Base-by-base conservation (phyloP, 1,140 invertebrate species). In the Reticulitermes speratus region DNA sequence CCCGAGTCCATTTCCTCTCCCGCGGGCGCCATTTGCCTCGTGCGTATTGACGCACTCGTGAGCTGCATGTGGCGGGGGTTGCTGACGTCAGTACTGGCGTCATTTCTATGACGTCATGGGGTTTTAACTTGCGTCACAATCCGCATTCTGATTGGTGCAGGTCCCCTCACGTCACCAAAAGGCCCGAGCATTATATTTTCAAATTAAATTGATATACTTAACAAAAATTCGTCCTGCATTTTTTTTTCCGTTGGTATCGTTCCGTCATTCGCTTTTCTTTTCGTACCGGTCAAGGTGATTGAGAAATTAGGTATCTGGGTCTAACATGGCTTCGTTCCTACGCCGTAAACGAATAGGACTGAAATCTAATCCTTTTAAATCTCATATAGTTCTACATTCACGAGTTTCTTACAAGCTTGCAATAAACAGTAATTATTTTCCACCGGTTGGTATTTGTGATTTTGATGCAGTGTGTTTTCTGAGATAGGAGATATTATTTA, bases 41-140 rank as follows among this genome's bases (percentile, higher is more conserved):
- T 75, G 65, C 65, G 65, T 75, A 75, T 75, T 75, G 65, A 75
- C 65, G 65, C 65, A 75, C 65, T 75, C 65, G 65, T 75, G 65
- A 11, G 65, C 25, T 75, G 65, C 65, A 55, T 55, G 52, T 55
- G 5, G 14, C 14, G 52, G 52, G 19, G 52, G 52, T 5, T 55
- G 14, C 19, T n/a, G 65, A 75, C 65, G 65, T 75, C 65, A 75
- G 65, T 75, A 6, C 65, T 75, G n/a, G 65, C 65, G n/a, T 75
- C 65, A 75, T 30, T n/a, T 19, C 65, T 30, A 75, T 75, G 65
- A 75, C 65, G 65, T 75, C 65, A 75, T 25, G 8, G 65, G 25
- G 25, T 30, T 14, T 75, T 25, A n/a, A 75, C n/a, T 14, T 75
- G 65, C 65, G 65, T 75, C 65, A 75, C 65, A 75, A 16, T 6